These are phyloP conservation scores for Chrysomela aeneicollis DNA, from an alignment of 2,888 invertebrate genomes.

Conservation along the genomic window DNA sequence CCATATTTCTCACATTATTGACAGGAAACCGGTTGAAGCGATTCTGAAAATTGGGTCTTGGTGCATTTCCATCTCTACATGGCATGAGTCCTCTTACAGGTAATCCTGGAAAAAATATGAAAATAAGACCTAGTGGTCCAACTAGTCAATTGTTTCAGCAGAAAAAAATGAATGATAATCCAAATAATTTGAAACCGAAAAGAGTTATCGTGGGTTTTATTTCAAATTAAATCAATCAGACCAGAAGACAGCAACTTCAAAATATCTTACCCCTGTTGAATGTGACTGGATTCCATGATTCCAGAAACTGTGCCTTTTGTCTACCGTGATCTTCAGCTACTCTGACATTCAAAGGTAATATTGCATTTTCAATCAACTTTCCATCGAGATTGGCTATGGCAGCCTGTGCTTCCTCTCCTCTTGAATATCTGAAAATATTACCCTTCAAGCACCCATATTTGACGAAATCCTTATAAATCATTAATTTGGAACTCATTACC, in stretches of 20 bases:
- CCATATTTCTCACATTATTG: constrained; percentile 53
- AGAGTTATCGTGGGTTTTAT: no score
- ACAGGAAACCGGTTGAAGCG: constrained; percentile 43
- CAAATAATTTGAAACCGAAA: no score
- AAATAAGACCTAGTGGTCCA: no score
- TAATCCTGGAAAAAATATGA: constrained; percentile 42
- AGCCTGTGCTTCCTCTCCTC: constrained; percentile 87
- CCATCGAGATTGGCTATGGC: constrained; percentile 88
- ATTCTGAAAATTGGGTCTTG: constrained; percentile 46
- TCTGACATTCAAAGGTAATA: constrained; percentile 81
- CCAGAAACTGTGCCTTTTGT: constrained; percentile 73
- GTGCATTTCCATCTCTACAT: constrained; percentile 46
- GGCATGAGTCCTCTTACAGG: constrained; percentile 48
- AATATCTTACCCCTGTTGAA: constrained; percentile 53
- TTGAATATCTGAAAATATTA: constrained; percentile 72
- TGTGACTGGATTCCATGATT: constrained; percentile 52
- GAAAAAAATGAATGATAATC: no score
- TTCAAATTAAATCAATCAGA: no score
- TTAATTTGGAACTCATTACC: no score
- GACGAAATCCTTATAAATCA: no score
- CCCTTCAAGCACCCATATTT: no score
- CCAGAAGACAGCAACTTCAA: no score
- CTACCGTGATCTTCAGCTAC: constrained; percentile 86
- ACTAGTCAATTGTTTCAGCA: no score
- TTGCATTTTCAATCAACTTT: constrained; percentile 83